Base-by-base conservation (phyloP, 2,797 vertebrate species). In the Leptatherina wallacei region DNA sequence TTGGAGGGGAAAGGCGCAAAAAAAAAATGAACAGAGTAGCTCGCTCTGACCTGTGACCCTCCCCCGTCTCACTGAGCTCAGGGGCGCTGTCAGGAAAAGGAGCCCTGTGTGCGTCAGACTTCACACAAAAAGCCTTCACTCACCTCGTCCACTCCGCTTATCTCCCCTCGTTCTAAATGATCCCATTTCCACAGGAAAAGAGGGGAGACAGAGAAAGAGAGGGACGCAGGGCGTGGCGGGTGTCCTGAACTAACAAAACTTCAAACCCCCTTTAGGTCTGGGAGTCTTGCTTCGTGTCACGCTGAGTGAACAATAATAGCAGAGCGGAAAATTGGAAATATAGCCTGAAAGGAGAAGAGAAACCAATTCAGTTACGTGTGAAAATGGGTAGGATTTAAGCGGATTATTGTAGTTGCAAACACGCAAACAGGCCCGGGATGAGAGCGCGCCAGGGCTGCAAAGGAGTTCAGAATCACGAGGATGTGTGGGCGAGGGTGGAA, bases 151-250 rank as follows among this genome's bases (percentile, higher is more conserved):
- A 65, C 72, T 81, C 69, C 20, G 76, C 85, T 90, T 90, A 90
- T 92, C 89, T 83, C 35, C 44, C 36, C 72, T 71, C n/a, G 2
- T 76, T 70, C 65, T 80, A 81, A 88, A 85, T 69, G 56, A 90
- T 87, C 89, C 85, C 71, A 86, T 89, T 91, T 91, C 90, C 90
- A 84, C 87, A 91, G 90, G 87, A 88, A 91, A 67, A 82, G 65
- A 68, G 24, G 33, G 27, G 61, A 54, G 80, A 83, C 42, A 56
- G 73, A 40, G 56, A 77, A 20, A 24, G 63, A 74, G 57, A 44
- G 32, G 60, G 74, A 64, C 14, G 47, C n/a, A 29, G 74, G 83
- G 83, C 22, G 83, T 73, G 79, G 76, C 30, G 32, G 73, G 52
- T 35, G 29, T 63, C 35, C 24, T 75, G 57, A 70, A 83, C 72